A percentile compares a stretch with the other conserved stretches of the same genome.
These are phyloP conservation scores for Nomada fucata DNA, from an alignment of 2,888 invertebrate genomes.

Conservation along the genomic window DNA sequence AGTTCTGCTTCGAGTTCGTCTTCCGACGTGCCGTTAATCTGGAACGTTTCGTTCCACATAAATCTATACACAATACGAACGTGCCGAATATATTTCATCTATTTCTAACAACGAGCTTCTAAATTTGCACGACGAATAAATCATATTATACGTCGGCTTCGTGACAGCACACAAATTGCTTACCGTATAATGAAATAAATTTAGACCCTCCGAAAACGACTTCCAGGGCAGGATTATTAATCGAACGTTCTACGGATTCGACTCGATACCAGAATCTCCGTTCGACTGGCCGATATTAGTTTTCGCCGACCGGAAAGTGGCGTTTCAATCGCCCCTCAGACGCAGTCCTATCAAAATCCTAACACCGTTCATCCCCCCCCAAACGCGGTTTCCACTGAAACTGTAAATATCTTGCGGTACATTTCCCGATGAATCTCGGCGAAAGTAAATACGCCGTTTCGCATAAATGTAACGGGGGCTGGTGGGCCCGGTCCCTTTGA, in stretches of 20 bases:
- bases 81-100: too few species aligned
- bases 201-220: not conserved
- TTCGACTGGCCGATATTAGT: not conserved
- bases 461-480: constrained; percentile 54
- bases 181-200: too few species aligned
- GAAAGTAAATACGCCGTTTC: constrained; percentile 44
- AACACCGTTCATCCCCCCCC: not conserved
- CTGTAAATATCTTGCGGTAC: constrained; percentile 33
- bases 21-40: too few species aligned
- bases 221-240: not conserved
- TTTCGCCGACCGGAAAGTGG: not conserved
- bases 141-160: too few species aligned
- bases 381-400: constrained; percentile 22
- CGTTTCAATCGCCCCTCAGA: not conserved
- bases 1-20: too few species aligned
- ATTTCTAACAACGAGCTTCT: too few species aligned
- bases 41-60: too few species aligned
- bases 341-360: not conserved
- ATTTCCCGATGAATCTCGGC: constrained; percentile 28
- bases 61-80: too few species aligned
- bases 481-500: constrained; percentile 56
- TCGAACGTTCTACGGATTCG: not conserved
- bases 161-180: too few species aligned
- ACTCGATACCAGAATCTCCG: not conserved
- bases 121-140: too few species aligned